Conservation (phyloP, 2,113 vertebrate species). For the Oncorhynchus kisutch region DNA sequence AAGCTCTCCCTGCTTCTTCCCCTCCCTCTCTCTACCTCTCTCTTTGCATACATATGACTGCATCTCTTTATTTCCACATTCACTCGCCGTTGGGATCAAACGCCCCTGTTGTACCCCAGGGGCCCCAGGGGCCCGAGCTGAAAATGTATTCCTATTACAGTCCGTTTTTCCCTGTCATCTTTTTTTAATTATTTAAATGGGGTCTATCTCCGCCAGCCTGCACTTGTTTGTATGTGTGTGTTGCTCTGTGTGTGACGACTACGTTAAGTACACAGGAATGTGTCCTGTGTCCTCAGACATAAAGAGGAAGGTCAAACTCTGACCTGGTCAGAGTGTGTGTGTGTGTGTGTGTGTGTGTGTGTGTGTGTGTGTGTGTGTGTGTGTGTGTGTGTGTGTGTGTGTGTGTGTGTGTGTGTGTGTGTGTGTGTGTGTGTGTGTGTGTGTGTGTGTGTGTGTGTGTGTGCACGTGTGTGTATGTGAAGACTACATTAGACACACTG, state of each 20-base stretch:
- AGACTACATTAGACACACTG: not conserved
- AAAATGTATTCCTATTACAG: constrained; percentile 91
- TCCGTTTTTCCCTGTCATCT: constrained; percentile 78
- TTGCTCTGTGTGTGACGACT: not conserved
- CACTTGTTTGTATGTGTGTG: not conserved
- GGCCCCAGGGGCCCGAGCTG: constrained; percentile 67
- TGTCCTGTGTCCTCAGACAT: not conserved
- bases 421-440: not conserved
- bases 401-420: not conserved
- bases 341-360: not conserved
- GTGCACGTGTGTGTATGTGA: not conserved
- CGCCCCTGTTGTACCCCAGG: constrained; percentile 26
- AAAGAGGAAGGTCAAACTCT: constrained; percentile 18
- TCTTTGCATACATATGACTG: constrained; percentile 60
- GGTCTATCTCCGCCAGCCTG: constrained; percentile 14
- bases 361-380: not conserved
- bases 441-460: not conserved
- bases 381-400: constrained; percentile 16
- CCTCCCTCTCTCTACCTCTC: constrained; percentile 28
- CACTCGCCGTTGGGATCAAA: constrained; percentile 63
- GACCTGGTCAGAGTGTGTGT: constrained; percentile 1
- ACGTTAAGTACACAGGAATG: not conserved
- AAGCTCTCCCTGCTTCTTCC: constrained; percentile 44
- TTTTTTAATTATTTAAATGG: constrained; percentile 71
- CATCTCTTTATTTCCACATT: constrained; percentile 53